These are phyloP conservation scores for Noctua fimbriata DNA, from an alignment of 2,888 invertebrate genomes.

Conservation along the genomic window DNA sequence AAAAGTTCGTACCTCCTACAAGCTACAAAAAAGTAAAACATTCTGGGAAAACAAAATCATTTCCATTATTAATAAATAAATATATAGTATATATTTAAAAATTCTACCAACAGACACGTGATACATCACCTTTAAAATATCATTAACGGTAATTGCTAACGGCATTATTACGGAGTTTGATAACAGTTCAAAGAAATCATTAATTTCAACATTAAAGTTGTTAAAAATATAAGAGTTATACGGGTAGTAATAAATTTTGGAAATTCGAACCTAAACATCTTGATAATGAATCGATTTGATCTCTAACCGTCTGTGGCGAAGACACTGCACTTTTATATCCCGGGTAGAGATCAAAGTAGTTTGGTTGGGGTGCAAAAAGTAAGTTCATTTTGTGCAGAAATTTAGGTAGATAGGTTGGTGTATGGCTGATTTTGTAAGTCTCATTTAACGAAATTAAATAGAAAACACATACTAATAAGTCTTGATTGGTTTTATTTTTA, in stretches of 20 bases:
- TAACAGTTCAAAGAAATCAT: conserved; percentile 38
- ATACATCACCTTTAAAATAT: conserved; percentile 10
- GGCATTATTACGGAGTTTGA: conserved; percentile 16
- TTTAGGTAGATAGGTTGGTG: not conserved
- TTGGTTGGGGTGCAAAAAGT: not conserved
- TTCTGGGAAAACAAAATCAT: not conserved
- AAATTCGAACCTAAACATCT: conserved; percentile 28
- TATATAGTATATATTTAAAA: not conserved
- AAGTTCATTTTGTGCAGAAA: not conserved
- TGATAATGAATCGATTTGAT: conserved; percentile 32
- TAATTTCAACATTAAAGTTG: conserved; percentile 29
- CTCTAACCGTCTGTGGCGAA: conserved; percentile 18
- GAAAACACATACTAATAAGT: not conserved
- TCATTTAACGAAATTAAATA: not conserved
- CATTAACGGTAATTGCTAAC: conserved; percentile 24
- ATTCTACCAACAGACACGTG: not conserved
- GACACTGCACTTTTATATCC: conserved; percentile 23
- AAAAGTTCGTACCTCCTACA: not conserved
- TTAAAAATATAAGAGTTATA: conserved; percentile 9
- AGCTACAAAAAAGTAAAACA: not conserved
- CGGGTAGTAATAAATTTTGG: conserved; percentile 26
- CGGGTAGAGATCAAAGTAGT: not conserved
- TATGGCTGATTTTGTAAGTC: not conserved
- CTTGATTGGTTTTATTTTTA: not conserved
- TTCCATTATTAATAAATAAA: not conserved